Base-by-base conservation (phyloP, 1,140 invertebrate species). In the Fopius arisanus region DNA sequence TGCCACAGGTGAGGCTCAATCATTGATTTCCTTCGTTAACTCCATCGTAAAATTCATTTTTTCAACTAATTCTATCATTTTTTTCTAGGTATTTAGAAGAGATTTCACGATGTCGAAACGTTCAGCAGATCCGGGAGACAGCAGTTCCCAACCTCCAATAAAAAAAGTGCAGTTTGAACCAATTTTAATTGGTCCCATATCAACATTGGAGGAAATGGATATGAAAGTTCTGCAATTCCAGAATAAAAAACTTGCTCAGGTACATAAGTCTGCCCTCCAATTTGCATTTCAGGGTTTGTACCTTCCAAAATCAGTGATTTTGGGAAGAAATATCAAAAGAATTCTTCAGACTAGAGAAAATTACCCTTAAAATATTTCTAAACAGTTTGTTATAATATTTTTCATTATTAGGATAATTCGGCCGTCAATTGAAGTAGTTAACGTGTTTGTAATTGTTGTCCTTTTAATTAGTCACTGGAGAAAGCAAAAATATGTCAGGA, bases 181-280 rank as follows among this genome's bases (percentile, higher is more conserved):
- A 21, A 93, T 97, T 79, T 89, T 96, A 74, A 94, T 98, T 79
- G 96, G 96, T 29, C 93, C 96, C 33, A 95, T 98, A 73, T 97
- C 96, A 41, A 97, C 96, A 26, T 89, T 97, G 21, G 97, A 99
- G 87, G 97, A 98, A 88, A 95, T 99, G 93, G 97, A 99, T 86
- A 96, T 98, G 81, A 98, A 98, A 90, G 96, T 98, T 67, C 87
- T 99, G 16, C 94, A 96, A 80, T 98, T 98, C 85, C 97, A 99
- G 89, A 99, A 99, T 83, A 97, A 97, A 87, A 98, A 98, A 88
- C 89, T 99, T 29, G 94, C 94, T 28, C 96, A 98, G 92, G 94
- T 95, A 90, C 82, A 70, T 14, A 48, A n/a, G 3, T 43, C 12
- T 14, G 3, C 19, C 19, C 14, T 41, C 41, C 2, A 43, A 43